Evolutionary conservation across 2,888 invertebrate genomes (phyloP).

Genomic region (Clostera curtula): DNA sequence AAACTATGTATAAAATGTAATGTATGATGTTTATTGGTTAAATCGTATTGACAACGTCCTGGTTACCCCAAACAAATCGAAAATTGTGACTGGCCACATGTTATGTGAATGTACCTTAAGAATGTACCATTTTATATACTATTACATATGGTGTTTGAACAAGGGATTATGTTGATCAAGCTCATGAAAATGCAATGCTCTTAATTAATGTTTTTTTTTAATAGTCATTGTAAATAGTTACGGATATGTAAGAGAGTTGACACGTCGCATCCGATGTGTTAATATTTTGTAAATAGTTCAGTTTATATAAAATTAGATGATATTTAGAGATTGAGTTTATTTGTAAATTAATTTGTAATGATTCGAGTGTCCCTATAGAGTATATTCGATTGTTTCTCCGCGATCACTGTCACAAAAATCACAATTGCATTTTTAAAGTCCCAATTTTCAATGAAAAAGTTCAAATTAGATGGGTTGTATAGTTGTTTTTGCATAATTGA

Average conservation of each 20-base stretch:
- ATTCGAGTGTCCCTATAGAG: constrained; percentile 64
- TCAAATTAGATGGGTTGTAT: constrained; percentile 56
- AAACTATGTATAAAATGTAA: too few relatives aligned
- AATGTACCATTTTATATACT: constrained; percentile 28
- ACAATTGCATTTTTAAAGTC: constrained; percentile 59
- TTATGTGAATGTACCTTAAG: constrained; percentile 27
- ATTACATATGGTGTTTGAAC: constrained; percentile 56
- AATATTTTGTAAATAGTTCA: constrained; percentile 69
- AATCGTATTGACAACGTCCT: too few relatives aligned
- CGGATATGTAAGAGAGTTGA: constrained; percentile 55
- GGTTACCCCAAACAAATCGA: too few relatives aligned
- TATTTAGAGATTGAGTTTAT: constrained; percentile 67
- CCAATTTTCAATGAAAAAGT: constrained; percentile 46
- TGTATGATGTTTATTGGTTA: too few relatives aligned
- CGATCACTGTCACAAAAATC: constrained; percentile 70
- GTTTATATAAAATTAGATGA: constrained; percentile 57
- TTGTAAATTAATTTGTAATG: constrained; percentile 68
- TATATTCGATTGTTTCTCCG: constrained; percentile 58
- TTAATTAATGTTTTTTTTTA: constrained; percentile 57
- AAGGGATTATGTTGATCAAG: constrained; percentile 67
- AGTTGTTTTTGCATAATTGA: constrained; percentile 56
- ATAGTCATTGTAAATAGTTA: constrained; percentile 73
- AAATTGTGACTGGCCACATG: constrained; percentile 34
- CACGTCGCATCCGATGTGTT: constrained; percentile 52
- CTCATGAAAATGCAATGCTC: constrained; percentile 69